Conservation (phyloP, 2,888 invertebrate species). For the Nemapogon koenigi region DNA sequence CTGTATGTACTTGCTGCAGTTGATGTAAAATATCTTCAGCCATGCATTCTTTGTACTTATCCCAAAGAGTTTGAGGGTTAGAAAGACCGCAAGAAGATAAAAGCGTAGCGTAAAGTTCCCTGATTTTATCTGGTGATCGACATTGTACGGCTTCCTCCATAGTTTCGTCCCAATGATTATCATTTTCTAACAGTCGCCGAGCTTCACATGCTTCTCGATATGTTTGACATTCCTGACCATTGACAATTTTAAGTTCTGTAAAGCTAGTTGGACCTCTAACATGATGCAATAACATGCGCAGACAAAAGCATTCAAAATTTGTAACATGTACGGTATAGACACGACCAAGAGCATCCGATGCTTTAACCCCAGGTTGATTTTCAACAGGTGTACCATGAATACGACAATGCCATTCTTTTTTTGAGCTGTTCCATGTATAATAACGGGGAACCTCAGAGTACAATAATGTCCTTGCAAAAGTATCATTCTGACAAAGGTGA, state of each 20-base stretch:
- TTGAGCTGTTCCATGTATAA: neutral
- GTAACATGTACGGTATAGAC: conserved; percentile 5
- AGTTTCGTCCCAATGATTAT: conserved; percentile 21
- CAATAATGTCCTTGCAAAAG: conserved; percentile 9
- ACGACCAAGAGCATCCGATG: conserved; percentile 9
- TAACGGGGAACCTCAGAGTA: neutral
- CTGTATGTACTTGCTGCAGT: conserved; percentile 19
- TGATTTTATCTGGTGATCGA: conserved; percentile 18
- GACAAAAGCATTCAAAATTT: conserved; percentile 2
- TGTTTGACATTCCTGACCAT: conserved; percentile 16
- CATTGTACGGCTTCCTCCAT: conserved; percentile 20
- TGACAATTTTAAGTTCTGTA: conserved; percentile 15
- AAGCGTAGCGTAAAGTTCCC: conserved; percentile 20
- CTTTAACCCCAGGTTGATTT: neutral
- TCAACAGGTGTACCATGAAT: conserved; percentile 1
- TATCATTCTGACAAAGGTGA: neutral
- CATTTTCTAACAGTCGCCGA: conserved; percentile 21
- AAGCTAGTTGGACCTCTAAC: conserved; percentile 24
- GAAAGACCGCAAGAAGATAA: conserved; percentile 19
- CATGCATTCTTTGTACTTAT: conserved; percentile 20
- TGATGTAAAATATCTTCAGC: conserved; percentile 20
- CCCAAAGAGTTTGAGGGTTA: conserved; percentile 18
- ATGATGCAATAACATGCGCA: conserved; percentile 11
- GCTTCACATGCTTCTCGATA: conserved; percentile 20
- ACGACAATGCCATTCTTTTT: neutral